phyloP scores from a whole-genome alignment of 1,140 invertebrate genomes.

The Babylonia areolata region DNA sequence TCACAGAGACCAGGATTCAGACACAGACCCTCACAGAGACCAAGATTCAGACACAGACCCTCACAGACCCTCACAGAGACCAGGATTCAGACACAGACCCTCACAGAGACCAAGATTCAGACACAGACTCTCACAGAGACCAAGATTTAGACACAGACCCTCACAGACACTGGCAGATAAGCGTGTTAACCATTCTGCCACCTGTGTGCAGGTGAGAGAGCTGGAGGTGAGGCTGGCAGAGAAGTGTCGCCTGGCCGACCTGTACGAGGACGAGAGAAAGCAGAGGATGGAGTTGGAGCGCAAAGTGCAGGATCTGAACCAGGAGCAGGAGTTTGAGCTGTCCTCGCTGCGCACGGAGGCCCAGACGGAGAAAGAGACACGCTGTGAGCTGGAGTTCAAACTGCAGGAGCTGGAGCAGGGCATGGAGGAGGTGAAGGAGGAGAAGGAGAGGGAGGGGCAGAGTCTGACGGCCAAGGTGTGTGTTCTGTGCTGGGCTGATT shows the following conservation, averaged over 20 bases:
- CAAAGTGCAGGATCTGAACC: constrained; percentile 33
- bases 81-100: no score
- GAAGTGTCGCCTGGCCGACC: constrained; percentile 53
- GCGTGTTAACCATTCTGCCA: no score
- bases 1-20: no score
- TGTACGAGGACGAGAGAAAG: constrained; percentile 55
- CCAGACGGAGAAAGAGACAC: constrained; percentile 10
- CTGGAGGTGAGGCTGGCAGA: constrained; percentile 57
- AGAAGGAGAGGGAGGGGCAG: constrained; percentile 62
- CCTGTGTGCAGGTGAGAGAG: constrained; percentile 39
- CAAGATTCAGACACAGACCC: no score
- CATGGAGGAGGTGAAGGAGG: constrained; percentile 62
- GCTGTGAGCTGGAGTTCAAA: constrained; percentile 29
- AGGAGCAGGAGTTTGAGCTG: constrained; percentile 34
- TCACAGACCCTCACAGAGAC: no score
- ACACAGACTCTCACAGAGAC: no score
- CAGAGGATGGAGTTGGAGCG: constrained; percentile 45
- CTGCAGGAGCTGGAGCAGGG: constrained; percentile 55
- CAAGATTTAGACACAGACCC: no score
- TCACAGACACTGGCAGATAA: no score
- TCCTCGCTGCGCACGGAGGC: constrained; percentile 2
- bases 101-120: no score
- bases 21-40: no score
- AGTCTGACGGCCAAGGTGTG: constrained; percentile 60
- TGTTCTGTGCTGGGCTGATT: neutral